Percentiles rank a stretch among this genome's conserved stretches.
Evolutionary conservation across 2,888 invertebrate species (phyloP).

Genomic region (Drosophila birchii): DNA sequence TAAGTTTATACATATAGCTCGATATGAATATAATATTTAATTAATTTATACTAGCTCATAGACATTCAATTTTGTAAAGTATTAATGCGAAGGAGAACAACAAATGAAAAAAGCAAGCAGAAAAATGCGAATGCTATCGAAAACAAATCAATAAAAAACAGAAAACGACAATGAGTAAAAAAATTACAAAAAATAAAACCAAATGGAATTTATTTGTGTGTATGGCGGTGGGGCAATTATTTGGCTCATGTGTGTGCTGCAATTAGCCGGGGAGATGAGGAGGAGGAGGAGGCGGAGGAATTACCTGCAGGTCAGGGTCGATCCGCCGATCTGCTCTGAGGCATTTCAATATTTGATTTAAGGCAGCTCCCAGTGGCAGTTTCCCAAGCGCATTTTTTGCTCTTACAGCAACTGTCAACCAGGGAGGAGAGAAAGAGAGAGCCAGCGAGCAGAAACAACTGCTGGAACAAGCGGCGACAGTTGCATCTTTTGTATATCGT

Average conservation of each 20-base stretch:
- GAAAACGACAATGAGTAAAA: constrained; percentile 53
- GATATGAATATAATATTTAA: constrained; percentile 64
- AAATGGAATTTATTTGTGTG: constrained; percentile 66
- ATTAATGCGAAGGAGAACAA: constrained; percentile 66
- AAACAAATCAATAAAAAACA: constrained; percentile 68
- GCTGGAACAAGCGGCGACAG: constrained; percentile 65
- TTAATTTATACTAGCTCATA: constrained; percentile 76
- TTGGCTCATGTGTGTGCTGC: constrained; percentile 46
- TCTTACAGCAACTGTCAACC: constrained; percentile 46
- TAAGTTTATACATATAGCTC: constrained; percentile 39
- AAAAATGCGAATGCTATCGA: constrained; percentile 62
- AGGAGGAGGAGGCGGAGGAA: not conserved
- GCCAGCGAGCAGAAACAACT: constrained; percentile 27
- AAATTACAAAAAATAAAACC: constrained; percentile 38
- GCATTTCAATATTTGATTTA: constrained; percentile 78
- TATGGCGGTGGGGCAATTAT: constrained; percentile 24
- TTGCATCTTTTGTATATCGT: constrained; percentile 79
- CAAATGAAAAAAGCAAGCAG: constrained; percentile 38
- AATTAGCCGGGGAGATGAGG: constrained; percentile 53
- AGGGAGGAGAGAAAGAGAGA: constrained; percentile 15
- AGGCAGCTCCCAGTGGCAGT: constrained; percentile 67
- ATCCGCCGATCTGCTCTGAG: constrained; percentile 39
- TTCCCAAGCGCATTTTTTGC: constrained; percentile 77
- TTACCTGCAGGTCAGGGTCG: constrained; percentile 64
- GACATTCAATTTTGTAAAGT: constrained; percentile 73